phyloP scores from a whole-genome alignment of 2,888 invertebrate genomes.

The Drosophila quasianomalipes region DNA sequence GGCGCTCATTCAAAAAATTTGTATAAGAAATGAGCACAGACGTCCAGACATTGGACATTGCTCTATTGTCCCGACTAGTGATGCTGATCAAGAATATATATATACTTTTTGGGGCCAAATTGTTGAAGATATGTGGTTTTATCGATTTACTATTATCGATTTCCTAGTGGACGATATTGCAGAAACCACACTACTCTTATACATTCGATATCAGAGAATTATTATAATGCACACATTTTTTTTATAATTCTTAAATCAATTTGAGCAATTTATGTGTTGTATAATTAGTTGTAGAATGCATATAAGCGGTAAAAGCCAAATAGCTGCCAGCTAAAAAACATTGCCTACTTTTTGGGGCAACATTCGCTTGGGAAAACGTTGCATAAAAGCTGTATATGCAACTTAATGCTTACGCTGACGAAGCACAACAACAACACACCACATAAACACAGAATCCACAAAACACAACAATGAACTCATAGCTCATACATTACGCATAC shows the following conservation, averaged over 20 bases:
- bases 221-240: no score
- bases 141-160: neutral
- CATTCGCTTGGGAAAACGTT: conserved; percentile 11
- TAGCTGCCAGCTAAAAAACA: conserved; percentile 12
- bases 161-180: no score
- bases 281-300: neutral
- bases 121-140: neutral
- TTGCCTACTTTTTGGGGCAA: conserved; percentile 47
- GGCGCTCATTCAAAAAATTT: neutral
- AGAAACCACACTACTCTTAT: neutral
- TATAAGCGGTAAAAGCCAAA: neutral
- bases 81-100: neutral
- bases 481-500: conserved; percentile 66
- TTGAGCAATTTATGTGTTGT: neutral
- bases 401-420: conserved; percentile 6
- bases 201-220: neutral
- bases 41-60: neutral
- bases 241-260: neutral
- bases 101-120: neutral
- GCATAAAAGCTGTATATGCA: conserved; percentile 29
- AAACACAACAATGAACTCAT: conserved; percentile 20
- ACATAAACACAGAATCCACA: neutral
- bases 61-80: neutral
- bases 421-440: neutral
- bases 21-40: neutral